Percentiles rank a stretch among this genome's conserved stretches.
Evolutionary conservation across 2,797 vertebrate species (phyloP).

Genomic region (Bucorvus abyssinicus): DNA sequence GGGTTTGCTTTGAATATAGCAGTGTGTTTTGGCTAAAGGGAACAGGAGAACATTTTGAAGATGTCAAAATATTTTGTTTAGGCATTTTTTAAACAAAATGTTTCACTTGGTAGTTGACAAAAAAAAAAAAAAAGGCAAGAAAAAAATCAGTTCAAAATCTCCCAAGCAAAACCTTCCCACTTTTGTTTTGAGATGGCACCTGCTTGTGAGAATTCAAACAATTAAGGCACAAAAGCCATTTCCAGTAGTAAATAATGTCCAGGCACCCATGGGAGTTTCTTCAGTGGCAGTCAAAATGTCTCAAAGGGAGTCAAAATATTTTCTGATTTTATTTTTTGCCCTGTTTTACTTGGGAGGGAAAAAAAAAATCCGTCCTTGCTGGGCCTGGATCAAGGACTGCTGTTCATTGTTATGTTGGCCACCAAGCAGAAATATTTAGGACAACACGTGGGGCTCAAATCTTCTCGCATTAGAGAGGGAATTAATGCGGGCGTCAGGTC

Average conservation of each 20-base stretch:
- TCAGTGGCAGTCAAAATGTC: constrained; percentile 1
- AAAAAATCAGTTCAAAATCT: not conserved
- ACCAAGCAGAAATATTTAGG: not conserved
- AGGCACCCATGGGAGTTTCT: not conserved
- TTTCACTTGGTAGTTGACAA: constrained; percentile 38
- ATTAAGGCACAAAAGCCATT: not conserved
- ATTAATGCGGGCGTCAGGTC: not conserved
- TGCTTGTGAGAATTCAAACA: not conserved
- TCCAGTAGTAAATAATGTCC: not conserved
- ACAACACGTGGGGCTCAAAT: not conserved
- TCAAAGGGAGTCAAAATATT: constrained; percentile 29
- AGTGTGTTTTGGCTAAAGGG: constrained; percentile 44
- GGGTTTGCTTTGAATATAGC: constrained; percentile 21
- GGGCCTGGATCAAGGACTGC: not conserved
- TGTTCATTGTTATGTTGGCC: not conserved
- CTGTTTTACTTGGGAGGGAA: not conserved
- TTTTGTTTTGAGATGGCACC: constrained; percentile 1
- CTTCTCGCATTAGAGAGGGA: not conserved
- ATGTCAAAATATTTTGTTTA: constrained; percentile 68
- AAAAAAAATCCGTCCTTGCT: not conserved
- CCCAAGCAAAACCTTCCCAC: constrained; percentile 13
- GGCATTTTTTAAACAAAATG: constrained; percentile 59
- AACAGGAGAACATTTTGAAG: constrained; percentile 59
- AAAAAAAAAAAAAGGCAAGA: not conserved
- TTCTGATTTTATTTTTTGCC: not conserved